Conservation (phyloP, 2,888 invertebrate species). For the Caprella mutica region DNA sequence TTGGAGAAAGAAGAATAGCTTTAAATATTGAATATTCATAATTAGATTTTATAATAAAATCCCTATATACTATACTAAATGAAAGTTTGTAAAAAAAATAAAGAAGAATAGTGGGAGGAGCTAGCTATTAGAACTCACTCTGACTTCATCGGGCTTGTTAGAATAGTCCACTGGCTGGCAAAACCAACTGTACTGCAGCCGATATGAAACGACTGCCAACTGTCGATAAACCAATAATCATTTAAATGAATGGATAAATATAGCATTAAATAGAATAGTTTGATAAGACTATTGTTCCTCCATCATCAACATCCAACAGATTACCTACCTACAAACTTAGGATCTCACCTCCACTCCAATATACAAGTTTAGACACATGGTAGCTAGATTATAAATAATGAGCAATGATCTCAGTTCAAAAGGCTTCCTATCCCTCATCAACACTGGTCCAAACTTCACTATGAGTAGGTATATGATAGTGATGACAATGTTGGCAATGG, state of each 20-base stretch:
- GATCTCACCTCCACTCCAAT: constrained; percentile 60
- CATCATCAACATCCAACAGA: neutral
- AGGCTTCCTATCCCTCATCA: constrained; percentile 66
- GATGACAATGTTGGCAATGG: constrained; percentile 58
- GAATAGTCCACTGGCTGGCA: constrained; percentile 73
- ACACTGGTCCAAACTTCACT: constrained; percentile 66
- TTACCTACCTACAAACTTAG: neutral
- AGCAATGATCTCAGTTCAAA: constrained; percentile 62
- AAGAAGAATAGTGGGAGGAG: too few relatives aligned
- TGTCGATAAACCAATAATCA: constrained; percentile 37
- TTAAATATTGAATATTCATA: too few relatives aligned
- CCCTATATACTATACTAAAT: too few relatives aligned
- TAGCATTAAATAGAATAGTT: constrained; percentile 5
- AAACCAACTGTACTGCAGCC: constrained; percentile 67
- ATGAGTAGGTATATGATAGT: constrained; percentile 60
- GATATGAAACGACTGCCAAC: constrained; percentile 59
- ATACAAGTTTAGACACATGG: constrained; percentile 70
- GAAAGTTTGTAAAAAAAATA: too few relatives aligned
- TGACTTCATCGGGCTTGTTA: constrained; percentile 64
- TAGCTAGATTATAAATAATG: constrained; percentile 72
- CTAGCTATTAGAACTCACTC: constrained; percentile 58
- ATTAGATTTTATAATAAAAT: too few relatives aligned
- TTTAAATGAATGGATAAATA: constrained; percentile 9
- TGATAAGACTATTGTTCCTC: neutral
- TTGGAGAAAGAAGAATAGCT: too few relatives aligned